Base-by-base conservation (phyloP, 2,888 invertebrate genomes). In the Agrotis ipsilon region DNA sequence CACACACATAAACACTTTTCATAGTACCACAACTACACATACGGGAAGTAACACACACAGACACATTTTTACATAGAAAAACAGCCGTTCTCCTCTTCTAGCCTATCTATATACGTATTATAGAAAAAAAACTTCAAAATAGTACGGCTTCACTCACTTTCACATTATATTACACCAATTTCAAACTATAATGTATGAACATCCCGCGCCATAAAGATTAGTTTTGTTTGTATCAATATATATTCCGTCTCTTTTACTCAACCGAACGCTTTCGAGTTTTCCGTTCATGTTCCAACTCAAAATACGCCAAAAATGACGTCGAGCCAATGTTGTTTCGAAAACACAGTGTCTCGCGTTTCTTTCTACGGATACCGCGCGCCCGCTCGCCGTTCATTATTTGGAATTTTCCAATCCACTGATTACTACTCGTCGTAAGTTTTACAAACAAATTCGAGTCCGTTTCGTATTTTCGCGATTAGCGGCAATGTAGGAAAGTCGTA, bases 321-420 rank as follows among this genome's bases (percentile, higher is more conserved):
- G 94, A 92, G 92, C 91, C 92, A 93, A 92, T 89, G 91, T 90
- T 92, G 94, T 95, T 96, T 96, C 95, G 93, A 95, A 96, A 96
- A 96, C 95, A 95, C 95, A 95, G 95, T 96, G 92, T 94, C 90
- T 93, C 95, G 94, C 92, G 95, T 92, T 93, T 93, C 94, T 91
- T 91, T 90, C 92, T 88, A 89, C 93, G 91, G 93, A 89, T 87
- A 91, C 90, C 91, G 93, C 94, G 94, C 92, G 94, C 92, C 86
- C 92, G 91, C 90, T 91, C 91, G 89, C 91, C 88, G 90, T 90
- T 91, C 90, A 91, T 91, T 93, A 93, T 94, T 96, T 94, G 97
- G 96, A 97, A 97, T 97, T 97, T 97, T 97, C 97, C 97, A 96
- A 97, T 96, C 95, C 96, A 96, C 96, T 96, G 96, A 96, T 91